These are phyloP conservation scores for Andrena chrysosceles DNA, from an alignment of 2,888 invertebrate species.

Conservation along the genomic window DNA sequence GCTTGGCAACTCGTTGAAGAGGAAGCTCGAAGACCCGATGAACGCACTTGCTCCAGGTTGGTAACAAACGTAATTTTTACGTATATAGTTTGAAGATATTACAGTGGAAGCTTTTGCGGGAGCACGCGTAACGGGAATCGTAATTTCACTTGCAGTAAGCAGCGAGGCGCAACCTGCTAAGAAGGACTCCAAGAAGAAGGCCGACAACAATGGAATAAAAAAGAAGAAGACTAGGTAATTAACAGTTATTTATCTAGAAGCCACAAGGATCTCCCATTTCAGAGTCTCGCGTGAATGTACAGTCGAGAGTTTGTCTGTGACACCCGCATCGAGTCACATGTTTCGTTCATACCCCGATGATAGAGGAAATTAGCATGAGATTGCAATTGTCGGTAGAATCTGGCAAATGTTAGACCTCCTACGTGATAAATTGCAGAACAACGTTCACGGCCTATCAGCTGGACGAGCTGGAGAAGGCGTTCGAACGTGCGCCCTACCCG, in stretches of 20 bases:
- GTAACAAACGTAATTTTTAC: neutral
- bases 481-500: conserved; percentile 97
- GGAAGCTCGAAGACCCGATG: conserved; percentile 81
- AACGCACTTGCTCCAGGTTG: conserved; percentile 80
- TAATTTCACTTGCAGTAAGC: conserved; percentile 75
- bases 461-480: conserved; percentile 96
- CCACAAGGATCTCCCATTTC: too few species aligned
- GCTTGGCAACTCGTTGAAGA: conserved; percentile 80
- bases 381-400: neutral
- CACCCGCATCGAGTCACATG: too few species aligned
- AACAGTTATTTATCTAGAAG: neutral
- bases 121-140: neutral
- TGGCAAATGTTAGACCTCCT: neutral
- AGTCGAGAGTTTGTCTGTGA: too few species aligned
- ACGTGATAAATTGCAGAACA: conserved; percentile 88
- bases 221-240: conserved; percentile 96
- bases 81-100: neutral
- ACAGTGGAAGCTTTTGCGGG: too few species aligned
- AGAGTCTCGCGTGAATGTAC: too few species aligned
- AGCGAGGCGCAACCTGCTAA: conserved; percentile 84
- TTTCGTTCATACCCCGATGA: too few species aligned
- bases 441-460: conserved; percentile 98
- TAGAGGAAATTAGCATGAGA: neutral
- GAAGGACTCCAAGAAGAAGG: conserved; percentile 92
- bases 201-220: conserved; percentile 94